phyloP scores from a whole-genome alignment of 2,797 vertebrate species.

The Hypotaenidia philippensis region DNA sequence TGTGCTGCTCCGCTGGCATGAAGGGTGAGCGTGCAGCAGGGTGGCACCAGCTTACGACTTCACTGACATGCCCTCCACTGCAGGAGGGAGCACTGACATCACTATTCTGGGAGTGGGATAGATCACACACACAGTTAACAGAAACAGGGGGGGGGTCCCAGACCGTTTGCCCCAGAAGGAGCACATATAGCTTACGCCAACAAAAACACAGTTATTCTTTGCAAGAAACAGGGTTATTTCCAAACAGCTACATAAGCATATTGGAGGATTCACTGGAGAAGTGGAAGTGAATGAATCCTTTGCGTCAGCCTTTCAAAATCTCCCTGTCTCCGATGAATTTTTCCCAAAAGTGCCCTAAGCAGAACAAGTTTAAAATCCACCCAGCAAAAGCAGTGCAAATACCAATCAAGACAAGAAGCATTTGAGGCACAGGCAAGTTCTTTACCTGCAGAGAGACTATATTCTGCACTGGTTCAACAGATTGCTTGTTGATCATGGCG shows the following conservation, averaged over 20 bases:
- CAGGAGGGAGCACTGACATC: not conserved
- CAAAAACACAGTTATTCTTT: not conserved
- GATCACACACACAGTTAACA: not conserved
- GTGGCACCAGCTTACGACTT: accelerated
- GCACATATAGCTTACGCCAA: not conserved
- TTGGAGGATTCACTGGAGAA: not conserved
- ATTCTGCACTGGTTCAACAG: not conserved
- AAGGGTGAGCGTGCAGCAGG: not conserved
- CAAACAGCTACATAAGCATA: not conserved
- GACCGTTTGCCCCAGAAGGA: not conserved
- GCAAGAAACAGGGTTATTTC: not conserved
- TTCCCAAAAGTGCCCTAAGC: not conserved
- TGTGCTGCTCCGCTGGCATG: not conserved
- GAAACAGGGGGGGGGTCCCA: not conserved
- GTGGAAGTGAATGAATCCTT: not conserved
- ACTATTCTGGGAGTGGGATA: not conserved
- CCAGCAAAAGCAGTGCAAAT: not conserved
- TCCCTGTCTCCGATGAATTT: not conserved
- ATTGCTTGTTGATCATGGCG: not conserved
- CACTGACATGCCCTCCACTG: not conserved
- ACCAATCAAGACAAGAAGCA: not conserved
- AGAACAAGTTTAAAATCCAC: not conserved
- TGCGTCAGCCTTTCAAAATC: not conserved
- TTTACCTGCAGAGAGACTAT: not conserved
- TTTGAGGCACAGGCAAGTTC: not conserved